Evolutionary conservation across 2,797 vertebrate genomes (phyloP).

Genomic region (Peromyscus melanophrys): DNA sequence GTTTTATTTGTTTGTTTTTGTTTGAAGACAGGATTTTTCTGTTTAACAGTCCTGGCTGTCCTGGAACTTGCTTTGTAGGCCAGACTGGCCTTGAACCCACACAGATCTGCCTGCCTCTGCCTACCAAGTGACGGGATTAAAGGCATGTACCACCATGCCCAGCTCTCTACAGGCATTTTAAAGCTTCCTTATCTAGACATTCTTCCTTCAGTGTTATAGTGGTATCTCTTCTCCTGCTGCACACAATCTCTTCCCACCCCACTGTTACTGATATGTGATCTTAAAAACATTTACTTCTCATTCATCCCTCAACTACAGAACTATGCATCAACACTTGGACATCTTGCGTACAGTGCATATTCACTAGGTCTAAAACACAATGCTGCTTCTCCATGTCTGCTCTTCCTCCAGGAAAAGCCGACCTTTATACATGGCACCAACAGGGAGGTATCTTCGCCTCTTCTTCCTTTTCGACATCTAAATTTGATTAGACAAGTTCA

Average conservation of each 20-base stretch:
- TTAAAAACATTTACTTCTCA: not conserved
- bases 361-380: not conserved
- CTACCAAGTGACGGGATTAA: not conserved
- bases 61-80: not conserved
- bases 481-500: not conserved
- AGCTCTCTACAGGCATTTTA: not conserved
- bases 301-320: not conserved
- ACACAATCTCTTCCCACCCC: not conserved
- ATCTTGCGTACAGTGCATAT: not conserved
- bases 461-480: not conserved
- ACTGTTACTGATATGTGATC: not conserved
- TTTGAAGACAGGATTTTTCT: not conserved
- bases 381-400: not conserved
- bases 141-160: accelerated
- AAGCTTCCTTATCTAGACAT: not conserved
- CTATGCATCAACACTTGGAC: not conserved
- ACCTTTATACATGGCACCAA: not conserved
- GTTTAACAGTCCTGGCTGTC: not conserved
- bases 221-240: not conserved
- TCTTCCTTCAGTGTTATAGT: not conserved
- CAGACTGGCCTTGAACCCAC: not conserved
- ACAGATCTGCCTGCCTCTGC: not conserved
- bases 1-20: not conserved
- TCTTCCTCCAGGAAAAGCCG: not conserved
- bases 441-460: not conserved